Evolutionary conservation across 2,888 invertebrate species (phyloP), one percentile per base, ranked within the genome.

Genomic region (Idaea dimidiata): DNA sequence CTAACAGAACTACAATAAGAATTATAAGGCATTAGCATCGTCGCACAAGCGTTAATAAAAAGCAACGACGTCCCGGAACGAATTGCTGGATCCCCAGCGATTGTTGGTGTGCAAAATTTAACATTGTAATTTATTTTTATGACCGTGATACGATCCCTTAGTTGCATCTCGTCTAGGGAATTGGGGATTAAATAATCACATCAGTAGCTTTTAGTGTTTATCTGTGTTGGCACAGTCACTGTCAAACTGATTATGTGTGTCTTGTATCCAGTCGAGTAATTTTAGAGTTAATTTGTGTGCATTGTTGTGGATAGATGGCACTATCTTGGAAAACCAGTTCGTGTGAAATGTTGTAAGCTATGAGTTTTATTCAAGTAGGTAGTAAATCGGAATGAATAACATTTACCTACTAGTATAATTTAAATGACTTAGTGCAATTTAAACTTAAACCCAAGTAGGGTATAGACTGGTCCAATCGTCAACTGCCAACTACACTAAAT

Each of bases 101-200:
- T 83, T 81, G 81, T 83, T 85, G 88, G 87, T 83, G 88, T 86
- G 86, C 84, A 82, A 84, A 89, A 88, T 90, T 89, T 87, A 85
- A 89, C 88, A 89, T 88, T 83, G 85, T 89, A 90, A 89, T 91
- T 91, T 91, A 89, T 91, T 91, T 90, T 91, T 89, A 91, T 89
- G 81, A 81, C 71, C 74, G 73, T 78, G 76, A 81, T 81, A 81
- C 81, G 79, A 72, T 72, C 76, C 76, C 78, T 70, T 75, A 69
- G 77, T 78, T 79, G 79, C 80, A 78, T 74, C 75, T 73, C 78
- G 76, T 80, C 80, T 75, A 76, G 77, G 80, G 80, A 72, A 73
- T 75, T 77, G 78, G 82, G 82, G 85, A 84, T 86, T 81, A 83
- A 86, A 87, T 84, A 87, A 88, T 87, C 85, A 86, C 80, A 78